Evolutionary conservation across 2,113 vertebrate species (phyloP), one percentile per base, ranked within the genome.

Genomic region (Albula goreensis): DNA sequence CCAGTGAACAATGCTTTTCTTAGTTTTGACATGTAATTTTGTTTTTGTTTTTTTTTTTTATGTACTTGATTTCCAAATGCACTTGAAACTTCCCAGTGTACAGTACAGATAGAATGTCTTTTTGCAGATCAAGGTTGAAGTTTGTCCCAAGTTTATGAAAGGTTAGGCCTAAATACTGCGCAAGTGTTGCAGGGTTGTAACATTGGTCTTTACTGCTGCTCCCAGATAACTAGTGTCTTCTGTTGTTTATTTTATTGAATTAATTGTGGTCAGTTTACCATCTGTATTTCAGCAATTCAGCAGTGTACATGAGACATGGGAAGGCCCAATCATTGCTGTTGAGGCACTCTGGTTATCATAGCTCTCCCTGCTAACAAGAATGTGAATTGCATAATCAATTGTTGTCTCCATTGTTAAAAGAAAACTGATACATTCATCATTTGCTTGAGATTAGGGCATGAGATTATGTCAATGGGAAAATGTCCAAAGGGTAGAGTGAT

Each of bases 21-120:
- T 89, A 17, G 63, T 86, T 0, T 15, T 83, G 1, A 63, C 60
- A 4, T 88, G 60, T 88, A 83, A 81, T 60, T 80, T 81, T 22
- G 53, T 83, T 85, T 83, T 79, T 80, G 19, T 41, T 87, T 70
- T 11, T 19, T 91, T 66, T 10, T n/a, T 13, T 91, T 87, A 78
- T 88, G 91, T 90, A 85, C 88, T 89, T 89, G 82, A 84, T 88
- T 82, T 57, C 50, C 19, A 41, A 92, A 92, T 92, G 91, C 91
- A 93, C 90, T 94, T 92, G 1, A 88, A 85, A 56, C 78, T 52
- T 85, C 49, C 78, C 49, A 51, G 9, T 66, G 19, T 81, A 50
- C 56, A 56, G 78, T 50, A n/a, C 50, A 41, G 52, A 52, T 50
- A n/a, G n/a, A 53, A 83, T 60, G 53, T 79, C 50, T 80, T 66